A percentile compares a stretch with the other conserved stretches of the same genome.
These are phyloP conservation scores for Cyphomyrmex costatus DNA, from an alignment of 1,140 invertebrate genomes.

Conservation along the genomic window DNA sequence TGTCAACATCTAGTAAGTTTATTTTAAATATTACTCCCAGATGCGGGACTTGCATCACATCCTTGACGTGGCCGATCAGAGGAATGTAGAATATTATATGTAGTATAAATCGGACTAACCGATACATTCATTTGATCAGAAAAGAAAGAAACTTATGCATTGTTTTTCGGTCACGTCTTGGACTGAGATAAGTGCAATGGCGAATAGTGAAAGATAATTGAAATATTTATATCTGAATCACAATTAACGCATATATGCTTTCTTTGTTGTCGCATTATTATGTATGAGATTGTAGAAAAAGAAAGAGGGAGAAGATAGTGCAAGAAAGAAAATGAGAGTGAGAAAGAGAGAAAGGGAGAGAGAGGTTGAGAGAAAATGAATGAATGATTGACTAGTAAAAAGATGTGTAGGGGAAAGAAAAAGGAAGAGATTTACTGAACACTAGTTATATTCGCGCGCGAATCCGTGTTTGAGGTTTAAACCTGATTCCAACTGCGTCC, in stretches of 20 bases:
- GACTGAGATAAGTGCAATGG: conserved; percentile 52
- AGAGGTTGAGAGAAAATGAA: background rate
- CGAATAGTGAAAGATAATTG: conserved; percentile 32
- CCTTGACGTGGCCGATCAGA: conserved; percentile 35
- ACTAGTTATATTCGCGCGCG: conserved; percentile 58
- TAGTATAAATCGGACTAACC: conserved; percentile 35
- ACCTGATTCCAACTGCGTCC: conserved; percentile 63
- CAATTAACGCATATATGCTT: conserved; percentile 65
- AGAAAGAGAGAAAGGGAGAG: background rate
- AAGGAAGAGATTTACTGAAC: conserved; percentile 1
- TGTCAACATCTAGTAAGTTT: conserved; percentile 16
- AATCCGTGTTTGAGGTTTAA: conserved; percentile 50
- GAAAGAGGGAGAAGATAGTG: background rate
- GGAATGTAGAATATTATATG: conserved; percentile 22
- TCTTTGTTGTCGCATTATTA: conserved; percentile 54
- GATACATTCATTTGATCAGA: background rate
- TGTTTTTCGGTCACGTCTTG: conserved; percentile 32
- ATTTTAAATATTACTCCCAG: conserved; percentile 47
- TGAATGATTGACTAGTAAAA: conserved; percentile 21
- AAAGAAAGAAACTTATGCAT: background rate
- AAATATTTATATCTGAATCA: conserved; percentile 59
- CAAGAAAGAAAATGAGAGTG: conserved; percentile 22
- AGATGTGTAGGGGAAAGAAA: background rate
- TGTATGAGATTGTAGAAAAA: conserved; percentile 35
- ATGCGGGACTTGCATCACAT: conserved; percentile 15